These are phyloP conservation scores for Pherbina coryleti DNA, from an alignment of 2,888 invertebrate genomes.

Conservation along the genomic window DNA sequence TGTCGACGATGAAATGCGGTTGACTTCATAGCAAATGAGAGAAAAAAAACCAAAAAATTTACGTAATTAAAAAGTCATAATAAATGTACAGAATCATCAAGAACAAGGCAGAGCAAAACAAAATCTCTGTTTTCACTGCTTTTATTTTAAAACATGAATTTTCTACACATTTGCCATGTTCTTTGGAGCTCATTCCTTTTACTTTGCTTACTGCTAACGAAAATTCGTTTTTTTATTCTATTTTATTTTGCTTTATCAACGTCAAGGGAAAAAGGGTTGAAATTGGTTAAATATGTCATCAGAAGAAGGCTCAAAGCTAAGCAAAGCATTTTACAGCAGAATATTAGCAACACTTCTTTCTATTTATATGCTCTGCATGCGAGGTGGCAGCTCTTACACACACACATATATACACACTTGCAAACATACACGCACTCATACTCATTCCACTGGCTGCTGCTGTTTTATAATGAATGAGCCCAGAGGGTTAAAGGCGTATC, in stretches of 20 bases:
- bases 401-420: neutral
- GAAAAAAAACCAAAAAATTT: slow-evolving; percentile 53
- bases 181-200: neutral
- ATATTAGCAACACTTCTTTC: slow-evolving; percentile 2
- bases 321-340: neutral
- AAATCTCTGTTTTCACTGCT: slow-evolving; percentile 42
- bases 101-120: neutral
- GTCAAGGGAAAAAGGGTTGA: slow-evolving; percentile 15
- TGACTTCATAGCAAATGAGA: neutral
- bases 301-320: neutral
- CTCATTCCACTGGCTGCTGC: slow-evolving; percentile 32
- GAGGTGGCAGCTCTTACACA: neutral
- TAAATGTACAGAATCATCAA: slow-evolving; percentile 49
- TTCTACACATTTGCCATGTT: slow-evolving; percentile 2
- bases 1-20: too few species aligned
- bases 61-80: slow-evolving; percentile 69
- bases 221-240: neutral
- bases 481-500: slow-evolving; percentile 67
- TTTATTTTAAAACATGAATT: slow-evolving; percentile 27
- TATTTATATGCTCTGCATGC: neutral
- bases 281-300: slow-evolving; percentile 10
- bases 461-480: slow-evolving; percentile 67
- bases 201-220: neutral
- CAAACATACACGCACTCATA: neutral
- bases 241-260: too few species aligned